Percentiles rank a stretch among this genome's conserved stretches.
These are phyloP conservation scores for Ferrisia virgata DNA, from an alignment of 2,888 invertebrate genomes.

Conservation along the genomic window DNA sequence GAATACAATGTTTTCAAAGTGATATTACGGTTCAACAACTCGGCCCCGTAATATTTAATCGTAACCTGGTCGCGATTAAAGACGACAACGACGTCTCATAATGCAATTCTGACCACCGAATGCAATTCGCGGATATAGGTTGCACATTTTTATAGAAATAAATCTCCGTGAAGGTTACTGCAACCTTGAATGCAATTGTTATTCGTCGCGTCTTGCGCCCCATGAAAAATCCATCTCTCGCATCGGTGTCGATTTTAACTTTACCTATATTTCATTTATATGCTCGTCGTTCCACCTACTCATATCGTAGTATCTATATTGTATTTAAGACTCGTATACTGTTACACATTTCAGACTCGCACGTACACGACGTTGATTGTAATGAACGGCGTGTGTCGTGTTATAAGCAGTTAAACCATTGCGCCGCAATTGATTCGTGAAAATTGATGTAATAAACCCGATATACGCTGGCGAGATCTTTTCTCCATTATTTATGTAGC, in stretches of 20 bases:
- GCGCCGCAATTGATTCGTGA: background rate
- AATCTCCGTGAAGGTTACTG: background rate
- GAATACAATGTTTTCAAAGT: background rate
- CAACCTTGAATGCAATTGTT: background rate
- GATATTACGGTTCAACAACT: background rate
- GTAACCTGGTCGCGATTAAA: background rate
- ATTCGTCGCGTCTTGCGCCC: background rate
- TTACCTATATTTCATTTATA: too few species aligned
- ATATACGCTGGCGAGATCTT: background rate
- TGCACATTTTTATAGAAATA: background rate
- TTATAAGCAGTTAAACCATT: background rate
- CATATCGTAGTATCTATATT: background rate
- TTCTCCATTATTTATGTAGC: background rate
- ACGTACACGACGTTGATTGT: background rate
- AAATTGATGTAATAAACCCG: background rate
- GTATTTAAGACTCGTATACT: background rate
- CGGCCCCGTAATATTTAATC: constrained; percentile 8
- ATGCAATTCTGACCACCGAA: background rate
- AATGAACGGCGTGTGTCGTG: background rate
- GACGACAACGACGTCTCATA: background rate
- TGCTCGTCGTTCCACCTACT: too few species aligned
- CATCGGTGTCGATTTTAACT: background rate
- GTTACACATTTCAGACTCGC: background rate
- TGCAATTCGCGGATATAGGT: background rate
- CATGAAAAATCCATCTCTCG: background rate